Base-by-base conservation (phyloP, 2,888 invertebrate genomes). In the Drosophila diplacantha region DNA sequence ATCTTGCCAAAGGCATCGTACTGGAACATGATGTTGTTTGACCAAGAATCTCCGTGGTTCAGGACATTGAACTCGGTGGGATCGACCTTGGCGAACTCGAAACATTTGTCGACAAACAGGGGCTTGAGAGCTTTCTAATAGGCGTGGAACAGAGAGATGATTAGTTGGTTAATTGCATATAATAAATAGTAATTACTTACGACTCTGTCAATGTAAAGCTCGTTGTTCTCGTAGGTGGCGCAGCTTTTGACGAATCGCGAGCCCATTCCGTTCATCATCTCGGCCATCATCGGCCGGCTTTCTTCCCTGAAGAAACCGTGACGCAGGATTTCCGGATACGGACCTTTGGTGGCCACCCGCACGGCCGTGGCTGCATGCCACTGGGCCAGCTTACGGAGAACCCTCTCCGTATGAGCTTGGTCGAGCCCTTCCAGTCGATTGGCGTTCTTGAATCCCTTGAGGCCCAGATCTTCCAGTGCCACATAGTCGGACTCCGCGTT, bases 361-460 rank as follows among this genome's bases (percentile, higher is more conserved):
- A 76, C 78, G 2, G 80, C 86, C 0, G 86, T 81, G 1, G 81
- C 85, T 1, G 87, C 86, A 74, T 87, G 87, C 63, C 86, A 86
- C 52, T 84, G 62, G 2, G 87, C 77, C 20, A 87, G 22, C 34
- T 82, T 87, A 20, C 59, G 55, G 2, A 87, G 67, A 2, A 78
- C 81, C 0, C 74, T 26, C 46, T 85, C 71, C 7, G 77, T 72
- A 24, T 86, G 86, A 0, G 44, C 50, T 54, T 81, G 74, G 38
- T 86, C 81, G 1, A 87, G 63, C 5, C 87, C 86, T 5, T 72
- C 72, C 3, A 81, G 59, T 0, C 85, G 81, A 63, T 85, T 80
- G 5, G 56, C 74, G 39, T 78, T 85, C 20, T 75, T 76, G 22
- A 83, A 86, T 1, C 83, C 82, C 31, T 68, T 64, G 0, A 52